Conservation (phyloP, 1,140 invertebrate genomes). For the Riptortus pedestris region DNA sequence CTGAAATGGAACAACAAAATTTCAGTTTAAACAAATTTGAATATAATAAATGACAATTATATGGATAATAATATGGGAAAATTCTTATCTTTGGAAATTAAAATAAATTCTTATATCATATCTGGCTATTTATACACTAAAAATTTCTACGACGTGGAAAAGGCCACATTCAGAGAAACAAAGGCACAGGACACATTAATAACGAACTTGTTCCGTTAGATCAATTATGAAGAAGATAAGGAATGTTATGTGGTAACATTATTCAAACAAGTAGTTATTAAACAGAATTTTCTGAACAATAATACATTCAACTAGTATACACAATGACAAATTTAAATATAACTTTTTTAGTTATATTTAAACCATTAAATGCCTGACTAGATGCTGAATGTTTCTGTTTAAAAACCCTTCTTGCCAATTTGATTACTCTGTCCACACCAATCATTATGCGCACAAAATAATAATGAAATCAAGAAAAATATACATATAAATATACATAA, state of each 20-base stretch:
- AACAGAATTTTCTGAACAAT: constrained; percentile 7
- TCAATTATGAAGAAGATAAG: constrained; percentile 15
- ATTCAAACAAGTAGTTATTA: constrained; percentile 10
- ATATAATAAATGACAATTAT: constrained; percentile 4
- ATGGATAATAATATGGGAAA: not conserved
- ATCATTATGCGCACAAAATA: constrained; percentile 12
- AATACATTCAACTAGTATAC: constrained; percentile 18
- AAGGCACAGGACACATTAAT: constrained; percentile 17
- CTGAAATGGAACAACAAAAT: not conserved
- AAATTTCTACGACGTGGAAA: constrained; percentile 16
- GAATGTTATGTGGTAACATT: constrained; percentile 18
- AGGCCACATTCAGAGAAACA: constrained; percentile 15
- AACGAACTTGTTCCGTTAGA: constrained; percentile 13
- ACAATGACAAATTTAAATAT: constrained; percentile 11
- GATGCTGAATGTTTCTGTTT: constrained; percentile 17
- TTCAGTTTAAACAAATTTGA: not conserved
- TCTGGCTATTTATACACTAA: constrained; percentile 10
- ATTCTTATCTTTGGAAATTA: constrained; percentile 14
- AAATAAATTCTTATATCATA: not conserved
- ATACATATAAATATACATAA: not conserved
- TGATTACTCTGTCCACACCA: constrained; percentile 13
- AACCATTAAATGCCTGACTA: constrained; percentile 15
- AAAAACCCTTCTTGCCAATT: constrained; percentile 11
- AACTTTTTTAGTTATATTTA: constrained; percentile 1
- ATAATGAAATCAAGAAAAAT: not conserved